Conservation (phyloP, 2,113 vertebrate species). For the Ageneiosus marmoratus region DNA sequence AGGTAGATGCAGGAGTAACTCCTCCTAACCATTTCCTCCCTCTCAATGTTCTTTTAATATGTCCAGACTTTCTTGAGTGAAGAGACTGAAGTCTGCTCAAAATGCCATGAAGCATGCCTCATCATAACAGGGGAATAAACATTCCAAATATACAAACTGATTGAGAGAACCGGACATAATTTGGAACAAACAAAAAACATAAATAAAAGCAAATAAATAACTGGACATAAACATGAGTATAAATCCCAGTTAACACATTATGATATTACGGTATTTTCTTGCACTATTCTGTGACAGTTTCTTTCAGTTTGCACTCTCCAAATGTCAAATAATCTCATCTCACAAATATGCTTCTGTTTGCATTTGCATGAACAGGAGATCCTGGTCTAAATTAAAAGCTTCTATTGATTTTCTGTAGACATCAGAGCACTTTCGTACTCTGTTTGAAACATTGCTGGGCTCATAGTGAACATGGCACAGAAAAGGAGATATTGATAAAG, state of each 20-base stretch:
- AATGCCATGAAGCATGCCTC: conserved; percentile 16
- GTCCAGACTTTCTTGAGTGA: conserved; percentile 30
- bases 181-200: not conserved
- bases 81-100: conserved; percentile 24
- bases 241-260: conserved; percentile 24
- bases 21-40: conserved; percentile 30
- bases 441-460: conserved; percentile 6
- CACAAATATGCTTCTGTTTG: conserved; percentile 53
- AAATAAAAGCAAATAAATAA: not conserved
- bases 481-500: conserved; percentile 51
- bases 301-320: conserved; percentile 56
- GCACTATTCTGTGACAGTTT: conserved; percentile 56
- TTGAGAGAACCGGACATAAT: not conserved
- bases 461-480: not conserved
- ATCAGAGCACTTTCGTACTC: conserved; percentile 61
- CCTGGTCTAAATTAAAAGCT: conserved; percentile 68
- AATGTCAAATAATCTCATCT: conserved; percentile 62
- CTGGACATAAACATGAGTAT: not conserved
- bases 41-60: conserved; percentile 20
- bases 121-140: conserved; percentile 4
- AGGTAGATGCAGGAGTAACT: conserved; percentile 46
- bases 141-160: conserved; percentile 26
- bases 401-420: conserved; percentile 63
- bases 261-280: conserved; percentile 60
- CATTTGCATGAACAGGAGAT: conserved; percentile 63